Percentiles rank a stretch among this genome's conserved stretches.
Evolutionary conservation across 2,113 vertebrate species (phyloP).

Genomic region (Dromiciops gliroides): DNA sequence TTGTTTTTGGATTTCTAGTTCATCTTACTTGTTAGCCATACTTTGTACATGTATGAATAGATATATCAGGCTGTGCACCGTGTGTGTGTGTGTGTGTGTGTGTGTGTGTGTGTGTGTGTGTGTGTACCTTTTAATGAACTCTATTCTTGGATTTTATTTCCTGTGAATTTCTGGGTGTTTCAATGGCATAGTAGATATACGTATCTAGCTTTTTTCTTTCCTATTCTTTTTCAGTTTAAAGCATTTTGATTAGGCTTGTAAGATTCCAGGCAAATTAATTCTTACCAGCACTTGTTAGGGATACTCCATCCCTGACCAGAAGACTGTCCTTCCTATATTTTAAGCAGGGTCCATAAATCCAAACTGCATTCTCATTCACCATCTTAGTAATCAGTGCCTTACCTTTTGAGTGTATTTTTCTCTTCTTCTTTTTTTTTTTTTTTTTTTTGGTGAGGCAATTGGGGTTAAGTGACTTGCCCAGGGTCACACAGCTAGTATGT

Average conservation of each 20-base stretch:
- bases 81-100: no score
- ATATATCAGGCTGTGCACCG: background rate
- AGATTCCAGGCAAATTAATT: background rate
- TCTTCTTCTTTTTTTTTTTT: background rate
- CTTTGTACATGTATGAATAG: background rate
- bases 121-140: background rate
- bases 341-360: background rate
- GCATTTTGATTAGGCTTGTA: background rate
- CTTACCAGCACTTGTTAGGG: background rate
- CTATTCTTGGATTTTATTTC: background rate
- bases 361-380: background rate
- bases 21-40: background rate
- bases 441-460: no score
- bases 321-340: background rate
- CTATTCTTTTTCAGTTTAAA: background rate
- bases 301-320: background rate
- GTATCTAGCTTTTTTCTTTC: background rate
- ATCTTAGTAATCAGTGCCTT: background rate
- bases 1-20: background rate
- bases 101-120: no score
- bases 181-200: background rate
- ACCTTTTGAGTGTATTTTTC: background rate
- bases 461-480: no score
- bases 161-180: background rate
- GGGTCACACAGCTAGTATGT: no score